A percentile compares a stretch with the other conserved stretches of the same genome.
phyloP scores from a whole-genome alignment of 2,113 vertebrate genomes.

The Entelurus aequoreus region DNA sequence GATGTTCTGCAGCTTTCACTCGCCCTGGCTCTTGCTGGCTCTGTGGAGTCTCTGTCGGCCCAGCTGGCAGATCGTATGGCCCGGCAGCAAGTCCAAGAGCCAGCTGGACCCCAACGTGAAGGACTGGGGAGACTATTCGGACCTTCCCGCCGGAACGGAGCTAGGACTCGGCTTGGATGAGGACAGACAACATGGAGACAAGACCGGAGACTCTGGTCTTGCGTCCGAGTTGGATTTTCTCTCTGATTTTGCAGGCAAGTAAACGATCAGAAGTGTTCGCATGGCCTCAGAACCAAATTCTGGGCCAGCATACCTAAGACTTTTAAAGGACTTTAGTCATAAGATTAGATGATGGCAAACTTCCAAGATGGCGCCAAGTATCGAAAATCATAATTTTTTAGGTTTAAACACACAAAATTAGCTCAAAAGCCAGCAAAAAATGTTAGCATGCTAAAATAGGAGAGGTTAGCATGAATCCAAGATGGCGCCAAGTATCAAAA shows the following conservation, averaged over 20 bases:
- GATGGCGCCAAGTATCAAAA: no score
- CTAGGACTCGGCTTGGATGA: conserved; percentile 44
- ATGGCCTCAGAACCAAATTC: no score
- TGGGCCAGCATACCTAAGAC: no score
- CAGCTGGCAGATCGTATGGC: conserved; percentile 24
- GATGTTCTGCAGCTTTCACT: conserved; percentile 45
- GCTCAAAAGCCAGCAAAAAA: no score
- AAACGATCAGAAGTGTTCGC: background rate
- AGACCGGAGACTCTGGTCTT: conserved; percentile 29
- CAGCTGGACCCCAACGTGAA: conserved; percentile 54
- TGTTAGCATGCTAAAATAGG: no score
- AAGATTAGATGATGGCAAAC: no score
- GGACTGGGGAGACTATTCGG: conserved; percentile 69
- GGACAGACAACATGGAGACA: conserved; percentile 20
- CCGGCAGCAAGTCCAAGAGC: conserved; percentile 34
- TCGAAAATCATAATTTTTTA: no score
- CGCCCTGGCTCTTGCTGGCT: conserved; percentile 42
- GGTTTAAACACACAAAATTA: no score
- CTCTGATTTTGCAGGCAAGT: conserved; percentile 64
- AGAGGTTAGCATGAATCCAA: no score
- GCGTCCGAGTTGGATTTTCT: conserved; percentile 66
- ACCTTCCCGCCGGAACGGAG: conserved; percentile 34
- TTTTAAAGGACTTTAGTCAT: no score
- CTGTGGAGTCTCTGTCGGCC: conserved; percentile 52
- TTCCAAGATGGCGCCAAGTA: no score